Percentiles rank a stretch among this genome's conserved stretches.
phyloP scores from a whole-genome alignment of 2,888 invertebrate species.

The Amorpha juglandis region DNA sequence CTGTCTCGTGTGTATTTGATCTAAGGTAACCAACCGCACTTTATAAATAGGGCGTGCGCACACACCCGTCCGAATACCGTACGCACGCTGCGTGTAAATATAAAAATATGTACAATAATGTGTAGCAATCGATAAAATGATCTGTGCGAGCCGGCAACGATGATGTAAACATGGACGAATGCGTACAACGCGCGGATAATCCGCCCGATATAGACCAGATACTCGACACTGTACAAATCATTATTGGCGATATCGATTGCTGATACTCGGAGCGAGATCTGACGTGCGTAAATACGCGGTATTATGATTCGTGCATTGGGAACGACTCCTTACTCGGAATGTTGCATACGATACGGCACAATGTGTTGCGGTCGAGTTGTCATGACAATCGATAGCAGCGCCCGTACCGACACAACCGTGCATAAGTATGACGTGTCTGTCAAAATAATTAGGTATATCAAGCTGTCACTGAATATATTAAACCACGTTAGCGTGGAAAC shows the following conservation, averaged over 20 bases:
- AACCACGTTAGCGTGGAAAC: neutral
- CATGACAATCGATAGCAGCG: neutral
- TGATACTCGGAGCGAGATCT: conserved; percentile 19
- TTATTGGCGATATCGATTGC: conserved; percentile 25
- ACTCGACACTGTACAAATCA: conserved; percentile 25
- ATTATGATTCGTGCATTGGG: conserved; percentile 13
- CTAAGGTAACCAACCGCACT: conserved; percentile 63
- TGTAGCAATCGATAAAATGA: conserved; percentile 66
- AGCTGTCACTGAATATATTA: neutral
- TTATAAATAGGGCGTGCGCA: conserved; percentile 71
- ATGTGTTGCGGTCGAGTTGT: conserved; percentile 25
- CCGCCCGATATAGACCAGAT: conserved; percentile 27
- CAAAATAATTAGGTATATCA: conserved; percentile 13
- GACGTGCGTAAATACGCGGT: conserved; percentile 24
- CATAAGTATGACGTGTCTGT: conserved; percentile 17
- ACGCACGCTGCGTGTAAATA: conserved; percentile 56
- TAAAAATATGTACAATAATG: conserved; percentile 52
- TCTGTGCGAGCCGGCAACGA: conserved; percentile 55
- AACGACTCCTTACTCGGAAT: conserved; percentile 24
- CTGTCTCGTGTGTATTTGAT: conserved; percentile 49
- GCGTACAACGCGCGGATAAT: conserved; percentile 35
- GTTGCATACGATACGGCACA: conserved; percentile 15
- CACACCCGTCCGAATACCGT: conserved; percentile 63
- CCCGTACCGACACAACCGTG: neutral
- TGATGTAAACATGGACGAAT: conserved; percentile 62